Percentiles rank a stretch among this genome's conserved stretches.
Evolutionary conservation across 2,113 vertebrate species (phyloP).

Genomic region (Anseranas semipalmata): DNA sequence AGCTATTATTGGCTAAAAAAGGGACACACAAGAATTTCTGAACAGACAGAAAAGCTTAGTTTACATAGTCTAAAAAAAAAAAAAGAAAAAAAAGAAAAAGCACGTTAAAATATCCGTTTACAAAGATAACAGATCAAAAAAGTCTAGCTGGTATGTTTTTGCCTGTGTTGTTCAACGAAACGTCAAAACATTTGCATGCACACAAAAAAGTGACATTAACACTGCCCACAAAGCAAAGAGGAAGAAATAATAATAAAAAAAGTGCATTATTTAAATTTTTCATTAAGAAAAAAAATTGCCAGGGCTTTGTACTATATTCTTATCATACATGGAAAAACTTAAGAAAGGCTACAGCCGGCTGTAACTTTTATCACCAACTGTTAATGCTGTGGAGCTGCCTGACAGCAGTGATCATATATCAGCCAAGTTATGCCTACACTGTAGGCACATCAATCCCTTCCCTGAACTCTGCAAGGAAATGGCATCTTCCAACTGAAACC

Average conservation of each 20-base stretch:
- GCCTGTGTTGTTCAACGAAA: neutral
- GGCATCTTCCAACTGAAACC: neutral
- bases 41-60: neutral
- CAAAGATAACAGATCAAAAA: neutral
- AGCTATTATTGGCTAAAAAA: neutral
- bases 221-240: neutral
- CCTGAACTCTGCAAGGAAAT: neutral
- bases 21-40: neutral
- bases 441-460: neutral
- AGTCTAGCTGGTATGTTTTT: neutral
- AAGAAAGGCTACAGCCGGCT: neutral
- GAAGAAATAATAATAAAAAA: neutral
- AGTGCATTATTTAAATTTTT: neutral
- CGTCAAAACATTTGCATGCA: neutral
- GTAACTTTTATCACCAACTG: neutral
- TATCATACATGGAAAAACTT: neutral
- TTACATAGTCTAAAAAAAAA: neutral
- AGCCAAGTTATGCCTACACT: neutral
- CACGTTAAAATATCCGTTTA: neutral
- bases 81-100: neutral
- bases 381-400: neutral
- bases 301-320: neutral
- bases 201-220: neutral
- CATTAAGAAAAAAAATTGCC: neutral
- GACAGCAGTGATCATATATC: rapidly evolving